Conservation (phyloP, 1,140 invertebrate species). For the Achroia grisella region DNA sequence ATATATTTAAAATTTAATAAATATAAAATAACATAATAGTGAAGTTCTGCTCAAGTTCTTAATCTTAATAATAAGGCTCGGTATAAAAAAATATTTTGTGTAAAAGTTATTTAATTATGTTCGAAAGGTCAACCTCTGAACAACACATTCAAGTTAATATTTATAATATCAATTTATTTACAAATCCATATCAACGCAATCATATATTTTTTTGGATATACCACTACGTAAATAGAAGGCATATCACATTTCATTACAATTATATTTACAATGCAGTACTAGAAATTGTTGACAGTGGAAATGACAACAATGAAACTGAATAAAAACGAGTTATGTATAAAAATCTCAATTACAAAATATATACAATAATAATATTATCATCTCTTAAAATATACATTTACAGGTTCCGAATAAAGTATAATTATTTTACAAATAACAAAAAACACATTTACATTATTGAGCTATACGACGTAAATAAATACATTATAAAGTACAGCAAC, state of each 20-base stretch:
- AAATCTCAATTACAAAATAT: constrained; percentile 65
- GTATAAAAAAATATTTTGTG: constrained; percentile 24
- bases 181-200: constrained; percentile 62
- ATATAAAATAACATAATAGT: no score
- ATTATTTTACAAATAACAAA: constrained; percentile 43
- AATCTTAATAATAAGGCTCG: no score
- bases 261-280: constrained; percentile 53
- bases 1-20: no score
- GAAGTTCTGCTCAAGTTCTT: no score
- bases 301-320: constrained; percentile 46
- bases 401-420: constrained; percentile 44
- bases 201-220: constrained; percentile 68
- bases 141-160: constrained; percentile 63
- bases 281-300: constrained; percentile 53
- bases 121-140: constrained; percentile 66
- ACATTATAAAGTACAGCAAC: background rate
- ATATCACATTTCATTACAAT: constrained; percentile 57
- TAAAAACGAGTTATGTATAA: constrained; percentile 60
- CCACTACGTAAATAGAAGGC: constrained; percentile 50
- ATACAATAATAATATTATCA: constrained; percentile 53
- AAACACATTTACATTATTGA: constrained; percentile 58
- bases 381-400: constrained; percentile 55
- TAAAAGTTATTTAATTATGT: constrained; percentile 70
- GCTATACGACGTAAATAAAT: constrained; percentile 49
- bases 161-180: constrained; percentile 70